phyloP scores from a whole-genome alignment of 1,140 invertebrate species.

The Melanaphis sacchari region DNA sequence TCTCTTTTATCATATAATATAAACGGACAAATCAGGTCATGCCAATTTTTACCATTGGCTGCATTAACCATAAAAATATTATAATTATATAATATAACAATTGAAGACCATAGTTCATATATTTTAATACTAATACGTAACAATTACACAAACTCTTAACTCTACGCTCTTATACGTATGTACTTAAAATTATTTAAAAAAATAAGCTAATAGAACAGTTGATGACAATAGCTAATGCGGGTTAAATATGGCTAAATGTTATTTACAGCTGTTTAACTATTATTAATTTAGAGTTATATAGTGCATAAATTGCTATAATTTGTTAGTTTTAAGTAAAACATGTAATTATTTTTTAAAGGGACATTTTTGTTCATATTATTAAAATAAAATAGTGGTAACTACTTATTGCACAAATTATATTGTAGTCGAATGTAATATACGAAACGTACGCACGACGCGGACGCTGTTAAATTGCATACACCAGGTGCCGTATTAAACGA shows the following conservation, averaged over 20 bases:
- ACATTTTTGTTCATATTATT: neutral
- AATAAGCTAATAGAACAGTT: neutral
- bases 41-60: neutral
- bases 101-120: neutral
- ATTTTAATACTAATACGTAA: neutral
- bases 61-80: neutral
- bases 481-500: conserved; percentile 21
- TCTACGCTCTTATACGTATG: neutral
- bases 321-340: neutral
- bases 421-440: neutral
- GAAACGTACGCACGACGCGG: neutral
- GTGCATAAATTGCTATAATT: neutral
- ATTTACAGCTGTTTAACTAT: neutral
- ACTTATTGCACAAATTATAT: neutral
- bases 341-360: neutral
- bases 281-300: neutral
- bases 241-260: neutral
- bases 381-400: neutral
- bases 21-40: too few relatives aligned
- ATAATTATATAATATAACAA: neutral
- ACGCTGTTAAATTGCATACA: conserved; percentile 47
- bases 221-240: neutral
- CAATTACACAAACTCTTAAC: neutral
- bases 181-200: neutral
- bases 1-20: neutral